phyloP scores from a whole-genome alignment of 2,113 vertebrate species.

The Oreochromis aureus region DNA sequence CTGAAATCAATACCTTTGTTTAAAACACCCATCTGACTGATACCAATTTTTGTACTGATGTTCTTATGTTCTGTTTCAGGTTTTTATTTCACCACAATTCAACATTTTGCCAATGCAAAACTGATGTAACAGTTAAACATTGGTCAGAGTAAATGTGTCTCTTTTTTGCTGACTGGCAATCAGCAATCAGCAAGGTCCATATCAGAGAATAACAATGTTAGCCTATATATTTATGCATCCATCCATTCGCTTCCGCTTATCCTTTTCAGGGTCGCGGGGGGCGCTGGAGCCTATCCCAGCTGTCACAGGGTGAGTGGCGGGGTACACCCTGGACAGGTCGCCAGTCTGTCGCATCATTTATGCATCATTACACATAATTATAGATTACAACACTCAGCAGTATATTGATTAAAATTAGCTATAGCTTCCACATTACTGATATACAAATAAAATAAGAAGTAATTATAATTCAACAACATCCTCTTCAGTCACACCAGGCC shows the following conservation, averaged over 20 bases:
- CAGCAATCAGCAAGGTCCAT: not conserved
- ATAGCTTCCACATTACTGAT: not conserved
- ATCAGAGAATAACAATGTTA: not conserved
- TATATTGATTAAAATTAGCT: not conserved
- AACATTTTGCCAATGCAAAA: not conserved
- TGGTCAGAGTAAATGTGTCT: not conserved
- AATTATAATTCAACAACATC: not conserved
- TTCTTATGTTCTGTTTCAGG: not conserved
- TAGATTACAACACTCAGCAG: fast-evolving
- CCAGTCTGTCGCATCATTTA: not conserved
- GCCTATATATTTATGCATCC: not conserved
- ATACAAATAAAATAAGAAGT: not conserved
- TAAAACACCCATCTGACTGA: not conserved
- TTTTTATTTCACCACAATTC: not conserved
- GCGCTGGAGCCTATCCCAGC: no score
- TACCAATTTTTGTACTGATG: not conserved
- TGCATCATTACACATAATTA: not conserved
- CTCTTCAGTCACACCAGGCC: not conserved
- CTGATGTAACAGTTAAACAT: not conserved
- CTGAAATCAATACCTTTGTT: not conserved
- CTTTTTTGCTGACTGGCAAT: fast-evolving
- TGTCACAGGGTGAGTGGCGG: no score
- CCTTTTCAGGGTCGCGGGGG: no score
- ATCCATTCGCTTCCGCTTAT: no score
- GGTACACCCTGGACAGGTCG: no score